These are phyloP conservation scores for Aphidius gifuensis DNA, from an alignment of 1,140 invertebrate genomes.

Conservation along the genomic window DNA sequence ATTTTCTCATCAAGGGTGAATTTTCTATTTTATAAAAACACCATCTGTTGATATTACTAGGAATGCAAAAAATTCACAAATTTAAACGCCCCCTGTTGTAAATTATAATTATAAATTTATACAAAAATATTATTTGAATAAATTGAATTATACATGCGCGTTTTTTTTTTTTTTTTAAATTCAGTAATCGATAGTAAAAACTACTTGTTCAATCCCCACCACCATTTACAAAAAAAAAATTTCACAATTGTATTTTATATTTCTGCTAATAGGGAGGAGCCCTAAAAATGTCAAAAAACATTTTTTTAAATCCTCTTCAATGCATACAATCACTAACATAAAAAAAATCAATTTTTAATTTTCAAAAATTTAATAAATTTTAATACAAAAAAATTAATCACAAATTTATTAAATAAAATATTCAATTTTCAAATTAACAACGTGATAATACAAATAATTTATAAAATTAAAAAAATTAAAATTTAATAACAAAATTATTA, in stretches of 20 bases:
- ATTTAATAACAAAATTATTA: too few relatives aligned
- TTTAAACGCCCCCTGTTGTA: constrained; percentile 24
- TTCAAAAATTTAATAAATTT: too few relatives aligned
- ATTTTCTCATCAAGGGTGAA: constrained; percentile 10
- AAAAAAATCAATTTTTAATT: too few relatives aligned
- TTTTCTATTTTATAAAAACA: neutral
- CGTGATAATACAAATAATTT: constrained; percentile 13
- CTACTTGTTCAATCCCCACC: constrained; percentile 36
- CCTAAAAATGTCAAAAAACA: constrained; percentile 25
- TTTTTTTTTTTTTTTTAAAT: constrained; percentile 38
- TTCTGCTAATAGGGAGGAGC: constrained; percentile 34
- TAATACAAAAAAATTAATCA: too few relatives aligned
- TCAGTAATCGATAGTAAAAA: constrained; percentile 52
- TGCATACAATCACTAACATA: too few relatives aligned
- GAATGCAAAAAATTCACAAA: constrained; percentile 11
- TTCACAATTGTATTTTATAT: neutral
- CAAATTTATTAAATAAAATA: neutral
- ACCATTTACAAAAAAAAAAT: neutral
- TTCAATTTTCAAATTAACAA: neutral
- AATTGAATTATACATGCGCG: constrained; percentile 46
- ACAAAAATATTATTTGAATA: constrained; percentile 32
- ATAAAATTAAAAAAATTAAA: constrained; percentile 14
- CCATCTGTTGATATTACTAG: constrained; percentile 3
- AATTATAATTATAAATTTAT: neutral
- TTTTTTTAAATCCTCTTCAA: neutral